A percentile compares a stretch with the other conserved stretches of the same genome.
These are phyloP conservation scores for Poecilia latipinna DNA, from an alignment of 2,113 vertebrate species.

Conservation along the genomic window DNA sequence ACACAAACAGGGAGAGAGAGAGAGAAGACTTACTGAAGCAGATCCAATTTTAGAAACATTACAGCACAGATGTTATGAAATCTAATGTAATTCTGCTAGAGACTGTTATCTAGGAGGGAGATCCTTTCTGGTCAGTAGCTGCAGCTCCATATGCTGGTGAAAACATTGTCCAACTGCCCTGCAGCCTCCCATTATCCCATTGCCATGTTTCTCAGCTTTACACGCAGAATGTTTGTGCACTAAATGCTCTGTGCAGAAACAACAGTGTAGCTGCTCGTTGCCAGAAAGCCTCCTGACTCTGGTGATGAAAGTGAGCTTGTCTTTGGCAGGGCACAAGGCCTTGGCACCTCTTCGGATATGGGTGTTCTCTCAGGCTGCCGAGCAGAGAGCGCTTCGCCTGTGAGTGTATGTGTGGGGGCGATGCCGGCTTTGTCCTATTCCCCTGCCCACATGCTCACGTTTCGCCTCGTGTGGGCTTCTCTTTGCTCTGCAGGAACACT, in stretches of 20 bases:
- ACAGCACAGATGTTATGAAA: constrained; percentile 68
- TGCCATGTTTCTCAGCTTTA: constrained; percentile 64
- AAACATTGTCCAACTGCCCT: constrained; percentile 58
- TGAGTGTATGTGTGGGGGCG: constrained; percentile 62
- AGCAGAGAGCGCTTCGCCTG: constrained; percentile 54
- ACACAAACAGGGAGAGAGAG: constrained; percentile 8
- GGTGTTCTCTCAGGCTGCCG: constrained; percentile 63
- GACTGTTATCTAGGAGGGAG: constrained; percentile 53
- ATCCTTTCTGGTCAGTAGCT: constrained; percentile 55
- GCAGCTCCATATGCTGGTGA: constrained; percentile 63
- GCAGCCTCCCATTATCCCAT: constrained; percentile 58
- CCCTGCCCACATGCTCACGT: constrained; percentile 66
- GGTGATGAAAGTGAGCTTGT: constrained; percentile 69
- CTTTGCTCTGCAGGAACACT: constrained; percentile 47
- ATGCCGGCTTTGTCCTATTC: constrained; percentile 69
- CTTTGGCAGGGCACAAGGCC: constrained; percentile 64
- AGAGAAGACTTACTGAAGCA: constrained; percentile 35
- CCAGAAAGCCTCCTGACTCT: constrained; percentile 67
- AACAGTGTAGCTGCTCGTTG: constrained; percentile 56
- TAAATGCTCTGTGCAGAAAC: constrained; percentile 62
- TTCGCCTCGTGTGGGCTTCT: constrained; percentile 67
- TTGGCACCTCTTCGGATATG: constrained; percentile 68
- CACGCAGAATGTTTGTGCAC: constrained; percentile 54
- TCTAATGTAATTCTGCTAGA: constrained; percentile 55
- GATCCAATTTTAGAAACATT: constrained; percentile 56